Evolutionary conservation across 2,797 vertebrate species (phyloP), one percentile per base, ranked within the genome.

Genomic region (Crenichthys baileyi): DNA sequence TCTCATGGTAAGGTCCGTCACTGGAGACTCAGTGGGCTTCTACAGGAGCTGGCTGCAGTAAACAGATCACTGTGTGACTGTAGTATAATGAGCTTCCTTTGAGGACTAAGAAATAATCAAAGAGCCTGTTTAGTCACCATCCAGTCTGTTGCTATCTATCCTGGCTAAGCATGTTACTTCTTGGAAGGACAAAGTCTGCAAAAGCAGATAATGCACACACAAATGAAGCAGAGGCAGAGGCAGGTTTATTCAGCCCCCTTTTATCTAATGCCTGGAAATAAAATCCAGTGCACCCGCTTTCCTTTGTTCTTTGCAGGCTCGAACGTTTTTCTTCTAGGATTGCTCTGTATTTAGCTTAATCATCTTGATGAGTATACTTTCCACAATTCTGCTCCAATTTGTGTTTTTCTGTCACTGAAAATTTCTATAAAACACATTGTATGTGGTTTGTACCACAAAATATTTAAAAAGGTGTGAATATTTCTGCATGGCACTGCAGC

Each of bases 1-100:
- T 93, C 91, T 92, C 79, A 88, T 92, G 89, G 83, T 85, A 60
- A 55, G 70, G 85, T 78, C 89, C 87, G 80, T 81, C 82, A 72
- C 77, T 29, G 81, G 75, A 79, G 71, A 79, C 79, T 88, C 63
- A 80, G n/a, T 80, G 83, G 56, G 65, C 67, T 63, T 70, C 60
- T 68, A 2, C 75, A 11, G 79, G 65, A 44, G 72, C 75, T 16
- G 88, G 80, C 67, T 74, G 63, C 73, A 36, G 81, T 76, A 83
- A 88, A 90, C 89, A 85, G 61, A 89, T 88, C 80, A 70, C 78
- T 15, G 58, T 60, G 84, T 41, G 82, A 74, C 83, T 73, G 78
- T 39, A 2, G 51, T 79, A 76, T 84, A 77, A 91, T 80, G 72
- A 81, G 80, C 77, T 82, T 67, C 72, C 83, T 81, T 60, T 77